Evolutionary conservation across 1,140 invertebrate genomes (phyloP).

Genomic region (Cotesia glomerata): DNA sequence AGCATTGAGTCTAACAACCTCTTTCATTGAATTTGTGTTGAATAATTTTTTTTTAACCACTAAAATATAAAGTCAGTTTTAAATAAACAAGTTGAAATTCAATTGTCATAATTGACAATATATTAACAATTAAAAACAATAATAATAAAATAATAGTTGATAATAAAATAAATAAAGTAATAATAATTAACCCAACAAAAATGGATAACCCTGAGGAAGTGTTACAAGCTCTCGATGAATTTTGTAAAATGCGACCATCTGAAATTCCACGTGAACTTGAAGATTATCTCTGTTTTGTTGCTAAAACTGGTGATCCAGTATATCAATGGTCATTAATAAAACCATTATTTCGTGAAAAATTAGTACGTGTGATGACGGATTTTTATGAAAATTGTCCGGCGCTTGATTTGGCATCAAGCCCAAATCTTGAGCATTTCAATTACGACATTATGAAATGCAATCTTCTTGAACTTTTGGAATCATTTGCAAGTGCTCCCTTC

Average conservation of each 20-base stretch:
- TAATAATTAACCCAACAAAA: slow-evolving; percentile 10
- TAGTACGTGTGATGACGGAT: slow-evolving; percentile 84
- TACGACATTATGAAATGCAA: slow-evolving; percentile 88
- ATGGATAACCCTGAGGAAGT: slow-evolving; percentile 89
- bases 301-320: slow-evolving; percentile 91
- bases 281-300: slow-evolving; percentile 88
- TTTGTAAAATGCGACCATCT: slow-evolving; percentile 80
- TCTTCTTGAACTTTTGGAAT: slow-evolving; percentile 83
- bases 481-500: slow-evolving; percentile 89
- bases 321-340: slow-evolving; percentile 92
- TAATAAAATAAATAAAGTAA: background rate
- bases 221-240: slow-evolving; percentile 81
- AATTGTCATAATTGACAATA: background rate
- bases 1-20: too few relatives aligned
- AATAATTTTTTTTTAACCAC: too few relatives aligned
- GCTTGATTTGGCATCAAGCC: slow-evolving; percentile 77
- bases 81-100: background rate
- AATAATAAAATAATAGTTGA: background rate
- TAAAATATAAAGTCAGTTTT: background rate
- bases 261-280: slow-evolving; percentile 89
- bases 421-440: slow-evolving; percentile 90
- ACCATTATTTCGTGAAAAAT: slow-evolving; percentile 84
- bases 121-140: background rate
- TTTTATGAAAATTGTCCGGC: slow-evolving; percentile 82
- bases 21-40: too few relatives aligned